phyloP scores from a whole-genome alignment of 2,797 vertebrate species.

The Muscicapa comitata region DNA sequence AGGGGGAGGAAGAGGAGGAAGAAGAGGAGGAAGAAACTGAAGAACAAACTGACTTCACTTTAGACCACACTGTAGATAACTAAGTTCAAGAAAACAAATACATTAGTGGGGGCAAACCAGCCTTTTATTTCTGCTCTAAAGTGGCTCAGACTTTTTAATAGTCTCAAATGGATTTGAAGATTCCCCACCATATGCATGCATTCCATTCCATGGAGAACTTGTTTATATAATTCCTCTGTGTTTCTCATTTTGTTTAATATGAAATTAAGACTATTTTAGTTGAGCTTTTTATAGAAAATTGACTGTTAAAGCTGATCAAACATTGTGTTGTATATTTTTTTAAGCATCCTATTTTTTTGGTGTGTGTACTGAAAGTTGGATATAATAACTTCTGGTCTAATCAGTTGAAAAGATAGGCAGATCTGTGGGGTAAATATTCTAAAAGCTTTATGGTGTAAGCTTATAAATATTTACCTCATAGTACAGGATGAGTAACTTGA shows the following conservation, averaged over 20 bases:
- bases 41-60: conserved; percentile 65
- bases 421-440: conserved; percentile 63
- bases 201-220: conserved; percentile 69
- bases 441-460: conserved; percentile 32
- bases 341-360: conserved; percentile 72
- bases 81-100: conserved; percentile 32
- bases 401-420: conserved; percentile 50
- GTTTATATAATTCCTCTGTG: conserved; percentile 74
- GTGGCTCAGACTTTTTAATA: conserved; percentile 62
- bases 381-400: conserved; percentile 65
- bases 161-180: conserved; percentile 44
- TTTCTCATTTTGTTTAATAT: conserved; percentile 72
- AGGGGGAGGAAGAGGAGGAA: conserved; percentile 56
- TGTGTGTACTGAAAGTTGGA: conserved; percentile 66
- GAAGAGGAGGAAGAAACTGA: conserved; percentile 61
- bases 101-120: background rate
- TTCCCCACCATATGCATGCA: conserved; percentile 71
- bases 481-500: conserved; percentile 52
- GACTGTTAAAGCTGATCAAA: conserved; percentile 68
- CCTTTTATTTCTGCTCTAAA: conserved; percentile 63
- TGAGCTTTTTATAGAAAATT: conserved; percentile 76
- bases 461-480: conserved; percentile 56
- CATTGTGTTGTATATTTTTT: conserved; percentile 77
- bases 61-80: conserved; percentile 72
- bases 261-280: conserved; percentile 72